Evolutionary conservation across 1,140 invertebrate genomes (phyloP), one percentile per base, ranked within the genome.

Genomic region (Zaprionus africanus): DNA sequence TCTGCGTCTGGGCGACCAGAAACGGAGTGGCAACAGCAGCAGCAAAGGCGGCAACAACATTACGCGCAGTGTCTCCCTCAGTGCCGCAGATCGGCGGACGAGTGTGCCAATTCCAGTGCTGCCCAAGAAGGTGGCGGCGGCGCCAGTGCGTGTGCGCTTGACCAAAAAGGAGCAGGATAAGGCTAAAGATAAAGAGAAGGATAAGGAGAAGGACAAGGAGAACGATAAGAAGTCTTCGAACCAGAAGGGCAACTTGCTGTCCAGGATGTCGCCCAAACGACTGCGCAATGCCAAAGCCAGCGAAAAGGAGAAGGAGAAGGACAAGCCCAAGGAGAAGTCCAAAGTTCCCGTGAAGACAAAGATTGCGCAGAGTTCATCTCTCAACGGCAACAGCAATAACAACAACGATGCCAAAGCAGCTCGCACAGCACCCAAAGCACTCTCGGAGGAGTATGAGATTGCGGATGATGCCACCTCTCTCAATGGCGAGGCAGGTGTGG

Each of bases 391-490:
- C 9, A 70, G 26, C 36, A 68, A 43, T 57, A 69, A 71, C 38
- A 71, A 63, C 26, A 63, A 46, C 24, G 34, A 66, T 57, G 56
- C 62, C 17, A 46, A 49, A n/a, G 59, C 22, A 53, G 61, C 54
- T 59, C 54, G 19, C 17, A 41, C 31, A 31, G 36, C 61, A 36
- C 5, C 70, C 19, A 77, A 77, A 41, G 31, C 31, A 34, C 3
- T 34, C 0, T 19, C 68, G 0, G 85, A 90, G 75, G 94, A 94
- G 76, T 95, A 94, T 82, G 95, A 95, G 81, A 90, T 95, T 38
- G 95, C 94, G 13, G 94, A 94, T 72, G 95, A 95, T 91, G 95
- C 94, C 31, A 92, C 92, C 12, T 92, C 66, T 41, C 83, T 94
- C 28, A 94, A 94, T 71, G 93, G 91, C 11, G 81, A 91, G 12